Percentiles rank a stretch among this genome's conserved stretches.
These are phyloP conservation scores for Romanogobio albipinnatus DNA, from an alignment of 2,113 vertebrate species.

Conservation along the genomic window DNA sequence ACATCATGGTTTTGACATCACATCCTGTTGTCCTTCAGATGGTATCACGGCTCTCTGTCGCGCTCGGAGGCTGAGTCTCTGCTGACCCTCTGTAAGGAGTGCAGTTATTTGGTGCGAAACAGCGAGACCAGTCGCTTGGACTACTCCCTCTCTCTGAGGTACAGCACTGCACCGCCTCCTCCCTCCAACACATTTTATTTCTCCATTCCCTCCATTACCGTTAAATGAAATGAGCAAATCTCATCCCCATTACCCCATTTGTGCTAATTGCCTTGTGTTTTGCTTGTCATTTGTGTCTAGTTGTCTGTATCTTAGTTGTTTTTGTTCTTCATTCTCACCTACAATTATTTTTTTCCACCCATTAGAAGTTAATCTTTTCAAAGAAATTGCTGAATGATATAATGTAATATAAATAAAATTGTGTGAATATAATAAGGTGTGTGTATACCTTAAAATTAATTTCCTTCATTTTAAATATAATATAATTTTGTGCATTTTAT, in stretches of 20 bases:
- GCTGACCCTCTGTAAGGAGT: constrained; percentile 93
- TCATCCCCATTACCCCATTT: constrained; percentile 33
- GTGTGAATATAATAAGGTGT: background rate
- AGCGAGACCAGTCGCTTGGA: constrained; percentile 91
- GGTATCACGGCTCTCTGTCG: constrained; percentile 94
- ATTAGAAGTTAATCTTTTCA: background rate
- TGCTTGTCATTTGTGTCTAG: constrained; percentile 46
- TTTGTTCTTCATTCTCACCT: constrained; percentile 34
- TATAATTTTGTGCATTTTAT: background rate
- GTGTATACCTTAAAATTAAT: background rate
- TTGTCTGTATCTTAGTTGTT: constrained; percentile 22
- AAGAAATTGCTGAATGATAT: too few species aligned
- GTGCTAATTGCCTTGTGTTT: constrained; percentile 34
- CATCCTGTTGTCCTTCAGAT: constrained; percentile 73
- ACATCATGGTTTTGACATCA: background rate
- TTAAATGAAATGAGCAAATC: constrained; percentile 34
- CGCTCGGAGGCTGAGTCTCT: constrained; percentile 92
- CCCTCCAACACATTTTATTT: background rate
- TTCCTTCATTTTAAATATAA: background rate
- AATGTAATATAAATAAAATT: too few species aligned
- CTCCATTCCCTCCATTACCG: background rate
- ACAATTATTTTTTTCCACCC: background rate
- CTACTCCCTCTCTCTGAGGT: constrained; percentile 88
- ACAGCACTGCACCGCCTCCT: constrained; percentile 4
- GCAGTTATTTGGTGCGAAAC: constrained; percentile 95